Conservation (phyloP, 2,888 invertebrate species). For the Lottia gigantea region DNA sequence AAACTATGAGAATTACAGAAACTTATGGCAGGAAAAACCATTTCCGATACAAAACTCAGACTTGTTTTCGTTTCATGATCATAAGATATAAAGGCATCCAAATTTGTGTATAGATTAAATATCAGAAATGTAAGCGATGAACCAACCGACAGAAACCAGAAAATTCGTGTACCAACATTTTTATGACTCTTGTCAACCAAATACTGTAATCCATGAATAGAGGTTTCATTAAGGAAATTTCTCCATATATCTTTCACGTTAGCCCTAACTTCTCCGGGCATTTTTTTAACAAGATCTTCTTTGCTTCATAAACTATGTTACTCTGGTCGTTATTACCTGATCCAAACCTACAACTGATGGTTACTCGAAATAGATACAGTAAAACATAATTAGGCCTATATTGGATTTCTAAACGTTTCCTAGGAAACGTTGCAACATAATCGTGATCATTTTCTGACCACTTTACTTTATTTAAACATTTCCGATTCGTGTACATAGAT, state of each 20-base stretch:
- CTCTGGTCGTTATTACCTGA: no score
- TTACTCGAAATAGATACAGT: no score
- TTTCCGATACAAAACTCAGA: not conserved
- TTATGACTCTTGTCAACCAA: not conserved
- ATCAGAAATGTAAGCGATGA: not conserved
- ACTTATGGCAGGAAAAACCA: not conserved
- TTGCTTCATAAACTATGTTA: no score
- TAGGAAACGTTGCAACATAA: no score
- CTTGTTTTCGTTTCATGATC: not conserved
- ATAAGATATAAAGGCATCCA: not conserved
- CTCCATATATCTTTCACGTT: not conserved
- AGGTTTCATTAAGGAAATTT: not conserved
- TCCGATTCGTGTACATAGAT: no score
- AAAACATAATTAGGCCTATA: no score
- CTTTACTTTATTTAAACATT: no score
- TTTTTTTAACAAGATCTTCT: no score
- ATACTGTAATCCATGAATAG: not conserved
- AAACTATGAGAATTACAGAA: not conserved
- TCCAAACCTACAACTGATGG: no score
- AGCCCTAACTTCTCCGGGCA: not conserved
- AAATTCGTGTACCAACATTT: not conserved
- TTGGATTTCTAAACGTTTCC: no score
- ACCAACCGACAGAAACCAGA: not conserved
- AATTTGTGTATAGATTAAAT: not conserved
- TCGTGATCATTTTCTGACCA: no score